These are phyloP conservation scores for Leptopilina boulardi DNA, from an alignment of 1,140 invertebrate genomes.

Conservation along the genomic window DNA sequence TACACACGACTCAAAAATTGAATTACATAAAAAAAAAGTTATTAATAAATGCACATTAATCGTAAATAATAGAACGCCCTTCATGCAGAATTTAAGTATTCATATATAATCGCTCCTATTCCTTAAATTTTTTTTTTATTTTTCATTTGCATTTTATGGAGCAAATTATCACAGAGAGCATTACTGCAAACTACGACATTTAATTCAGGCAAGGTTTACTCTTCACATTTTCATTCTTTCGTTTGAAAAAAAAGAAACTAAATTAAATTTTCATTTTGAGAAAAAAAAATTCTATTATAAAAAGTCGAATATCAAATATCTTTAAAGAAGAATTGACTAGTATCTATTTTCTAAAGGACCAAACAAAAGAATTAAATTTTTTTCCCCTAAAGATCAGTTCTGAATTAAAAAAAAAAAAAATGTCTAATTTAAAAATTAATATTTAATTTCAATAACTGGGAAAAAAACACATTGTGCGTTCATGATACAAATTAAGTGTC, in stretches of 20 bases:
- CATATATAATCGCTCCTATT: not conserved
- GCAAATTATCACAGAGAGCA: constrained; percentile 17
- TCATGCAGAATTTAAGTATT: constrained; percentile 6
- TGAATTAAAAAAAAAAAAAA: not conserved
- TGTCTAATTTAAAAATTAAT: not conserved
- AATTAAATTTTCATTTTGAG: not conserved
- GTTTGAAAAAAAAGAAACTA: not conserved
- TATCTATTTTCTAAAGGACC: not conserved
- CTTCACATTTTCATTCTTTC: constrained; percentile 4
- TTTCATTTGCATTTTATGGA: not conserved
- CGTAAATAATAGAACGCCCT: not conserved
- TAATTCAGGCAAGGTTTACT: not conserved
- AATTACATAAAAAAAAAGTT: not conserved
- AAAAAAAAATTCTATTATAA: not conserved
- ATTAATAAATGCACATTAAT: constrained; percentile 17
- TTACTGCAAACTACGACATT: constrained; percentile 19
- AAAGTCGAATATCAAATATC: not conserved
- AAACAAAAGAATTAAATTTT: no score
- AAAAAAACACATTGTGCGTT: constrained; percentile 3
- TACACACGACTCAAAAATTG: not conserved
- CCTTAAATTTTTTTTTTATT: not conserved
- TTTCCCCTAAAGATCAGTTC: not conserved
- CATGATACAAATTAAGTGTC: not conserved
- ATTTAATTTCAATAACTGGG: not conserved
- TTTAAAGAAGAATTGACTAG: constrained; percentile 15